Base-by-base conservation (phyloP, 2,888 invertebrate genomes). In the Willowsia nigromaculata region DNA sequence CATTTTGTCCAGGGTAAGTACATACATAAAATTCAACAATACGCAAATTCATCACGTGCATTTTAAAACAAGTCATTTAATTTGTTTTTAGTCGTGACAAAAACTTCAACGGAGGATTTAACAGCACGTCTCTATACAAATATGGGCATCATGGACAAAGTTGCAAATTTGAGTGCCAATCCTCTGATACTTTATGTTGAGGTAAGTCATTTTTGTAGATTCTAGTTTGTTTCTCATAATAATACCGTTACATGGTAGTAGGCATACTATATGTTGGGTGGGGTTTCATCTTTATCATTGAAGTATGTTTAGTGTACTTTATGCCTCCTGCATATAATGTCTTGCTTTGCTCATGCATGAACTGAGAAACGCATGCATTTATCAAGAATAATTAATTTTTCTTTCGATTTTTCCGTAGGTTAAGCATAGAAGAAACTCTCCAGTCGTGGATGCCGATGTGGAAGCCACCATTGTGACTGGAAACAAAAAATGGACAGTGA, bases 381-480 rank as follows among this genome's bases (percentile, higher is more conserved):
- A n/a, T 9, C 22, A 78, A n/a, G n/a, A n/a, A n/a, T n/a, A n/a
- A n/a, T n/a, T 47, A 25, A 43, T 33, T 85, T 65, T 84, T n/a
- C 71, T 56, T 84, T 74, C 30, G n/a, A 50, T 18, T 50, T 27
- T 53, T 82, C 82, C 85, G 56, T 87, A 92, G 92, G 92, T 92
- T 56, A 92, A 91, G 90, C 89, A 91, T 13, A 90, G 91, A 80
- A 89, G 91, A 83, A 91, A 90, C 82, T 91, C 92, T 18, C 92
- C 92, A 15, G 92, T 92, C 87, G 89, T 92, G 86, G 91, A 92
- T 91, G 92, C 92, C 33, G 92, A 92, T 84, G 92, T 92, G 22
- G 92, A 92, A 50, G 92, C 91, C 53, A 82, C 88, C 27, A 91
- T 92, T 90, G 89, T 92, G 25, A 88, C 91, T 33, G 92, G 91